A percentile compares a stretch with the other conserved stretches of the same genome.
Evolutionary conservation across 2,888 invertebrate species (phyloP).

Genomic region (Drosophila lacicola): DNA sequence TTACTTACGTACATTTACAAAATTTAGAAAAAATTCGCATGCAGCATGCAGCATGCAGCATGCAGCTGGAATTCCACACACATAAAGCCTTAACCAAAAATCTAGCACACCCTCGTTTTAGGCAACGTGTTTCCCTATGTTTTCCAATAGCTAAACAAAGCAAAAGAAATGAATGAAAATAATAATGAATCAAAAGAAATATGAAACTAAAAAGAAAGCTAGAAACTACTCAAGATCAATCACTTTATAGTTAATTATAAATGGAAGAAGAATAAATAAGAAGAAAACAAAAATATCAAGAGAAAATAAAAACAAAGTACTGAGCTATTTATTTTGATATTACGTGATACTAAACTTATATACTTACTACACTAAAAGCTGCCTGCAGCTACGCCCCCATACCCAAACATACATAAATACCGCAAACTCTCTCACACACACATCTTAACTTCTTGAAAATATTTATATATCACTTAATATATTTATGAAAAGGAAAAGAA

Average conservation of each 20-base stretch:
- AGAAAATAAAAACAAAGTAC: slow-evolving; percentile 64
- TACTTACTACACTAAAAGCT: slow-evolving; percentile 60
- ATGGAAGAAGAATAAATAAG: slow-evolving; percentile 11
- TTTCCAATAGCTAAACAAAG: slow-evolving; percentile 43
- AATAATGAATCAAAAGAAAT: background rate
- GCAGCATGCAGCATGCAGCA: slow-evolving; percentile 15
- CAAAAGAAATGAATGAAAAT: slow-evolving; percentile 1
- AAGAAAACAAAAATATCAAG: slow-evolving; percentile 28
- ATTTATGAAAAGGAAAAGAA: slow-evolving; percentile 21
- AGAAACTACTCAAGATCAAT: slow-evolving; percentile 49
- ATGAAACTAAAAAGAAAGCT: slow-evolving; percentile 15
- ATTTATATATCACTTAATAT: slow-evolving; percentile 11
- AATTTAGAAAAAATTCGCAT: slow-evolving; percentile 41
- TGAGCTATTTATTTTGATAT: slow-evolving; percentile 78
- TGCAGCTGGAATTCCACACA: slow-evolving; percentile 54
- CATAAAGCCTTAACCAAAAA: slow-evolving; percentile 53
- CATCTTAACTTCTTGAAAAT: slow-evolving; percentile 6
- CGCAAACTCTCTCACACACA: background rate
- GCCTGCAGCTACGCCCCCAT: slow-evolving; percentile 61
- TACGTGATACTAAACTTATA: slow-evolving; percentile 78
- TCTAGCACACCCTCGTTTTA: slow-evolving; percentile 26
- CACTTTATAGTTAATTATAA: slow-evolving; percentile 48
- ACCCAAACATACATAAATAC: slow-evolving; percentile 18
- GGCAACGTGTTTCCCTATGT: slow-evolving; percentile 30
- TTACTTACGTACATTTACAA: slow-evolving; percentile 50